Conservation (phyloP, 2,113 vertebrate species). For the Gobius niger region DNA sequence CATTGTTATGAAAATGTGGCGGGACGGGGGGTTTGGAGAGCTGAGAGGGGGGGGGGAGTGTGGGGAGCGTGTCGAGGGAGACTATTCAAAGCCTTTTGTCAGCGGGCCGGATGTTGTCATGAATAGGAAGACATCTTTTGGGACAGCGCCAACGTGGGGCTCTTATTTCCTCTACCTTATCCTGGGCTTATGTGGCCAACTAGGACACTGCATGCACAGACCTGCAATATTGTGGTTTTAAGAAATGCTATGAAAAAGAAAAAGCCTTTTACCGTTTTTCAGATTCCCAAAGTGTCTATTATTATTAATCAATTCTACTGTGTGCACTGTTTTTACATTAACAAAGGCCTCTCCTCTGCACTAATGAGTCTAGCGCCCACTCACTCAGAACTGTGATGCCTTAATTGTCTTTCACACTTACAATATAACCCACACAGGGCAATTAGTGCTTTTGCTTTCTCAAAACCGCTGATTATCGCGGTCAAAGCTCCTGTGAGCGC, state of each 20-base stretch:
- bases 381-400: neutral
- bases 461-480: neutral
- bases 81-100: slow-evolving; percentile 66
- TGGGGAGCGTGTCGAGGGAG: slow-evolving; percentile 9
- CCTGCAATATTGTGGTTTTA: neutral
- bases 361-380: slow-evolving; percentile 22
- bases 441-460: slow-evolving; percentile 11
- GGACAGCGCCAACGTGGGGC: slow-evolving; percentile 41
- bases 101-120: slow-evolving; percentile 60
- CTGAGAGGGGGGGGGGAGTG: slow-evolving; percentile 17
- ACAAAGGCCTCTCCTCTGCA: neutral
- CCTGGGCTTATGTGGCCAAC: slow-evolving; percentile 14
- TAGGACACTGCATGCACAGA: neutral
- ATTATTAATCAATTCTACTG: neutral
- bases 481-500: neutral
- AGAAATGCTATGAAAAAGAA: neutral
- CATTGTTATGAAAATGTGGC: slow-evolving; percentile 60
- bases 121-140: slow-evolving; percentile 59
- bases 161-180: slow-evolving; percentile 11
- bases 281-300: neutral
- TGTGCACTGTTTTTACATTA: neutral
- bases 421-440: slow-evolving; percentile 9
- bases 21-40: slow-evolving; percentile 23
- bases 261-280: neutral
- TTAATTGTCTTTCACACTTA: slow-evolving; percentile 8